Evolutionary conservation across 2,797 vertebrate genomes (phyloP).

Genomic region (Malurus splendens): DNA sequence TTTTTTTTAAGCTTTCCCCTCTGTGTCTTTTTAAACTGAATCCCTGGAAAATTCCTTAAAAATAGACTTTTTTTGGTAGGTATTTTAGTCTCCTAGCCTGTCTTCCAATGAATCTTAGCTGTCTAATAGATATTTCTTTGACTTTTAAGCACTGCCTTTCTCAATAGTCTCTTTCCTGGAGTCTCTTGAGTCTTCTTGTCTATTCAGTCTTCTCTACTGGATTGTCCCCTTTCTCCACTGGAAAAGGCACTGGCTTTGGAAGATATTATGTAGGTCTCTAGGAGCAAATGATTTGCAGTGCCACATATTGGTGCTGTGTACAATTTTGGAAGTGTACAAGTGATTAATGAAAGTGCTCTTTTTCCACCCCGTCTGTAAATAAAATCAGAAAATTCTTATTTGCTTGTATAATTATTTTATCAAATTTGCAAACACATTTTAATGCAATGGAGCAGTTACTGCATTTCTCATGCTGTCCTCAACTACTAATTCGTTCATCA

Average conservation of each 20-base stretch:
- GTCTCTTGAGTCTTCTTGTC: neutral
- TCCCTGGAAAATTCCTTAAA: neutral
- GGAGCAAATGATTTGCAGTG: neutral
- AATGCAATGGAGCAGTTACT: fast-evolving
- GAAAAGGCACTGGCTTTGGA: neutral
- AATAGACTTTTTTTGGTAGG: neutral
- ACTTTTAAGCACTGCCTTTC: neutral
- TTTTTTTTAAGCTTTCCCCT: neutral
- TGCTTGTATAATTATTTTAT: neutral
- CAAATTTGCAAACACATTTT: neutral
- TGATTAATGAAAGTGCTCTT: neutral
- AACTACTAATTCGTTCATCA: neutral
- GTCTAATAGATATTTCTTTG: neutral
- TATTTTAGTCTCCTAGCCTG: neutral
- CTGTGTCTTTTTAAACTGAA: neutral
- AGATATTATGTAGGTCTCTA: neutral
- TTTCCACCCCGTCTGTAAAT: neutral
- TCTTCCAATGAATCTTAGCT: neutral
- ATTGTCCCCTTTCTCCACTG: neutral
- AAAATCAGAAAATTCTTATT: neutral
- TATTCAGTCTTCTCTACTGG: neutral
- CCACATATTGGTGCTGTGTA: neutral
- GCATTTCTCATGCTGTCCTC: neutral
- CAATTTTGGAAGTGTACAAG: neutral
- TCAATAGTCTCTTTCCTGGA: neutral